These are phyloP conservation scores for Chionomys nivalis DNA, from an alignment of 2,113 vertebrate genomes.

Conservation along the genomic window DNA sequence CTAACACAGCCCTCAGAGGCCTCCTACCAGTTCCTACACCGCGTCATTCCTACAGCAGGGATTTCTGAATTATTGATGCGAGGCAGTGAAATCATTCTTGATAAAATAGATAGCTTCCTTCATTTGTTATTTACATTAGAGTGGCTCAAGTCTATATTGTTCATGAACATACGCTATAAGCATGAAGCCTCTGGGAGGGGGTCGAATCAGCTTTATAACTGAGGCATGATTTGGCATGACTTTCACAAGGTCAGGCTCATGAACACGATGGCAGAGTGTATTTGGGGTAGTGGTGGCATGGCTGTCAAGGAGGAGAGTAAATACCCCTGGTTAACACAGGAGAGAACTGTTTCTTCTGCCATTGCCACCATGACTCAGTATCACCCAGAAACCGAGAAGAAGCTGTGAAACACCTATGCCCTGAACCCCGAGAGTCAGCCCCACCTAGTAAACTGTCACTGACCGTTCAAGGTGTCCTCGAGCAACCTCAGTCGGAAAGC, in stretches of 20 bases:
- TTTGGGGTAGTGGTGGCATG: neutral
- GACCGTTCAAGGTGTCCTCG: neutral
- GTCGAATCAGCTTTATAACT: neutral
- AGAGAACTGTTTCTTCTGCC: neutral
- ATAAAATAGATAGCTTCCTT: slow-evolving; percentile 60
- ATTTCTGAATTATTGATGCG: slow-evolving; percentile 63
- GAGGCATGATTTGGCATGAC: slow-evolving; percentile 4
- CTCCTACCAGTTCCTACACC: neutral
- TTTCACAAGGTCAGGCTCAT: neutral
- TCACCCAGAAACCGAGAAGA: neutral
- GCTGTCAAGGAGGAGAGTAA: neutral
- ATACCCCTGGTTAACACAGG: neutral
- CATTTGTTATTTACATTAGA: slow-evolving; percentile 63
- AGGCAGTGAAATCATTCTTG: slow-evolving; percentile 50
- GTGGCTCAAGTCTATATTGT: neutral
- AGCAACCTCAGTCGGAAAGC: neutral
- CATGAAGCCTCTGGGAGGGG: neutral
- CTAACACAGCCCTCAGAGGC: slow-evolving; percentile 3
- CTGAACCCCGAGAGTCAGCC: neutral
- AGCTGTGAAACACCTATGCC: neutral
- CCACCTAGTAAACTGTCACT: neutral
- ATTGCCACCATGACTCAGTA: neutral
- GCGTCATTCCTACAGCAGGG: slow-evolving; percentile 31
- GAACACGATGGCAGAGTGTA: neutral
- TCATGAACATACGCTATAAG: neutral